Conservation (phyloP, 2,888 invertebrate genomes). For the Metacarcinus magister region DNA sequence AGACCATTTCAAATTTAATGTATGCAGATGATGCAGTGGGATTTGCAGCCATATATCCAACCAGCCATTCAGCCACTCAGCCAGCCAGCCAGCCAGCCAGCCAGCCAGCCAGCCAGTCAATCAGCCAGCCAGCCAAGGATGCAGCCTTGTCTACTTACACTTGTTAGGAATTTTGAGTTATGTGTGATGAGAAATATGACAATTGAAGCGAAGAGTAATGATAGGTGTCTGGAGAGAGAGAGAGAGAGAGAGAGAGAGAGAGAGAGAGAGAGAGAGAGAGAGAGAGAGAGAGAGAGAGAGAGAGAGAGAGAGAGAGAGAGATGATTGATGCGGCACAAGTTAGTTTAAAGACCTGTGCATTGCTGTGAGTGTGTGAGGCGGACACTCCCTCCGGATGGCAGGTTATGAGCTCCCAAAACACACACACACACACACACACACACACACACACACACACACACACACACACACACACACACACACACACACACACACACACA, state of each 20-base stretch:
- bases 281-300: slow-evolving; percentile 12
- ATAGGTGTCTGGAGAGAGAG: background rate
- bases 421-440: background rate
- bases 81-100: background rate
- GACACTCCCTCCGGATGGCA: background rate
- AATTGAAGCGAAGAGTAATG: background rate
- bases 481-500: slow-evolving; percentile 5
- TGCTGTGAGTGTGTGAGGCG: background rate
- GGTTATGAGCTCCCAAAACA: background rate
- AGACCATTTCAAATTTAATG: slow-evolving; percentile 1
- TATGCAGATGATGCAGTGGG: slow-evolving; percentile 40
- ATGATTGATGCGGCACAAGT: background rate
- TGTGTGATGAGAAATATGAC: background rate
- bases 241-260: slow-evolving; percentile 32
- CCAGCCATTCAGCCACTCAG: too few species aligned
- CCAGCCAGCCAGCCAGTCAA: too few species aligned
- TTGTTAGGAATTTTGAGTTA: background rate
- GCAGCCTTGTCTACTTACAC: background rate
- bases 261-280: slow-evolving; percentile 35
- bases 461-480: too few species aligned
- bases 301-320: slow-evolving; percentile 22
- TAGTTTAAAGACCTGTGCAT: too few species aligned
- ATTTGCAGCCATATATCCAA: background rate
- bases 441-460: too few species aligned
- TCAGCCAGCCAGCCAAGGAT: background rate